Base-by-base conservation (phyloP, 1,140 invertebrate genomes). In the Diorhabda carinulata region DNA sequence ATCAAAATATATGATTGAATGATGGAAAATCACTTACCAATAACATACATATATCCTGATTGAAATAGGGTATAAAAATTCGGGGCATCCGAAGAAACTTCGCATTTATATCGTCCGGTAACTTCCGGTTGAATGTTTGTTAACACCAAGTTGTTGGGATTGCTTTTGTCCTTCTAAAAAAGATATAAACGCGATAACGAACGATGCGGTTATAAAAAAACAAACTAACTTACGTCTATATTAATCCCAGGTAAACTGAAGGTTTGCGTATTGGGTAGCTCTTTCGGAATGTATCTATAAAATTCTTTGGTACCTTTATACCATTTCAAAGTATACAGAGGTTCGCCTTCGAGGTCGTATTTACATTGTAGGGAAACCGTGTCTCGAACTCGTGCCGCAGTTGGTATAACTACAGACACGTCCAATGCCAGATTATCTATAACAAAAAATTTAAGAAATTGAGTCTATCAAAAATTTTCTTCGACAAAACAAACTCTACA, bases 261-360 rank as follows among this genome's bases (percentile, higher is more conserved):
- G 6, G 88, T 86, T 64, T 86, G 84, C 3, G 87, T 90, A 44
- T 87, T 85, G 9, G 90, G 90, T 73, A 87, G 78, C 74, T 92
- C 90, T 75, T 90, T 90, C 2, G 89, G 89, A 47, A 90, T 84
- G 77, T 86, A 93, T 72, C 91, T 84, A 81, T 89, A 93, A 84
- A 92, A 92, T 79, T 93, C 88, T 62, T 86, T 83, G 25, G 84
- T 82, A 40, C 90, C 88, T 76, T 90, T 90, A 82, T 94, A 93
- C 91, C 91, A 94, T 81, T 93, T 93, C 61, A 93, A 88, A 2
- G 90, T 88, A 80, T 93, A 93, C 2, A 93, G 82, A 25, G 84
- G 81, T 69, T 92, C 89, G 43, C 86, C 86, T 77, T 93, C 90
- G 67, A 94, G 83, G 77, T 94, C 91, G 78, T 93, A 95, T 71